Conservation (phyloP, 2,888 invertebrate species). For the Cheilosia urbana region DNA sequence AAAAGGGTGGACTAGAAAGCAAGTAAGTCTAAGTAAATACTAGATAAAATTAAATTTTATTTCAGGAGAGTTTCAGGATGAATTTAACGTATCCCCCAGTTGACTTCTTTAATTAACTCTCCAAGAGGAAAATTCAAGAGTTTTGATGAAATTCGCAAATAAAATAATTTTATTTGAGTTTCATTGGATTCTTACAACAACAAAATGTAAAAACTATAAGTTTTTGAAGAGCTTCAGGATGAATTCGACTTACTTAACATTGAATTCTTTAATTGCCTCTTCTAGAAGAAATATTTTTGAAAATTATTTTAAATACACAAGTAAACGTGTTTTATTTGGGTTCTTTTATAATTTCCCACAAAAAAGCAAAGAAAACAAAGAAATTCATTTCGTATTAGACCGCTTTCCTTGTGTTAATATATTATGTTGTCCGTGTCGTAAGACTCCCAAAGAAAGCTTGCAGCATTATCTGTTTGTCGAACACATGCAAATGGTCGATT, state of each 20-base stretch:
- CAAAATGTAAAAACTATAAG: neutral
- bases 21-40: conserved; percentile 84
- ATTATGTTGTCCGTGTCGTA: too few species aligned
- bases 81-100: conserved; percentile 76
- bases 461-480: too few species aligned
- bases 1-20: conserved; percentile 92
- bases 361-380: neutral
- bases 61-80: conserved; percentile 79
- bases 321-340: conserved; percentile 1
- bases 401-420: too few species aligned
- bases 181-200: conserved; percentile 77
- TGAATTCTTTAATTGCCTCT: conserved; percentile 68
- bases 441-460: too few species aligned
- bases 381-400: too few species aligned
- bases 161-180: conserved; percentile 76
- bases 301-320: conserved; percentile 71
- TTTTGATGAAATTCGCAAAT: conserved; percentile 74
- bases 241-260: conserved; percentile 17
- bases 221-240: conserved; percentile 30
- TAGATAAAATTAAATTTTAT: neutral
- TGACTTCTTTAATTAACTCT: conserved; percentile 82
- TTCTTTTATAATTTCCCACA: conserved; percentile 8
- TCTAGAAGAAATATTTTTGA: conserved; percentile 46
- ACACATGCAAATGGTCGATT: too few species aligned
- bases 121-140: conserved; percentile 77